phyloP scores from a whole-genome alignment of 2,797 vertebrate genomes.

The Okamejei kenojei region DNA sequence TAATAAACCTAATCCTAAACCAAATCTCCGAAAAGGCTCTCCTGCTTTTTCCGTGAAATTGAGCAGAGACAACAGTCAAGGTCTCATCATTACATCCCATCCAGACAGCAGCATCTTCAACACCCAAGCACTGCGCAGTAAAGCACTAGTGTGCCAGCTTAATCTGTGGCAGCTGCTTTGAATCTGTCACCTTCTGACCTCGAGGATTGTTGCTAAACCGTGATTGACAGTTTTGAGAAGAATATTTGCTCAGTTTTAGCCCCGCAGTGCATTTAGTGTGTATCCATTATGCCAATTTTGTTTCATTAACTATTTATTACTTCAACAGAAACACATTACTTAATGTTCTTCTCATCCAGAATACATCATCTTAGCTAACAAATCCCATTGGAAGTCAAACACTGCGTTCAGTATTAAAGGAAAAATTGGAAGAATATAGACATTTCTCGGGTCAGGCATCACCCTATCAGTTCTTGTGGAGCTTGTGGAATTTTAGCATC shows the following conservation, averaged over 20 bases:
- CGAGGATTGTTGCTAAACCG: not conserved
- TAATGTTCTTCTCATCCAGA: not conserved
- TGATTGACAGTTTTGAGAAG: not conserved
- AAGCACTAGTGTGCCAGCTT: not conserved
- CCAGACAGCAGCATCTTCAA: not conserved
- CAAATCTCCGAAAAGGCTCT: not conserved
- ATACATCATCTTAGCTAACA: not conserved
- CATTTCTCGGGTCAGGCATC: not conserved
- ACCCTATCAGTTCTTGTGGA: not conserved
- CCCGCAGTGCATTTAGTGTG: not conserved
- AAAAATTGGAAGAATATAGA: not conserved
- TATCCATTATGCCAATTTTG: not conserved
- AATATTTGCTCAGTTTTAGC: not conserved
- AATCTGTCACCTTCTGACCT: not conserved
- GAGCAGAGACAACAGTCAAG: not conserved
- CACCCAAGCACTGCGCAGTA: not conserved
- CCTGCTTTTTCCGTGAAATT: not conserved
- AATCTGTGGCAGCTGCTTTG: not conserved
- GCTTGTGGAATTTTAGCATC: slow-evolving; percentile 6
- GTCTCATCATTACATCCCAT: not conserved
- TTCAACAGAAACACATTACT: not conserved
- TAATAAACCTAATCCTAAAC: too few relatives aligned
- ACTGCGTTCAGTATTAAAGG: not conserved
- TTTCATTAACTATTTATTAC: not conserved
- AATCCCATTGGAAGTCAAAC: not conserved